Evolutionary conservation across 2,888 invertebrate genomes (phyloP), one percentile per base, ranked within the genome.

Genomic region (Branchipolynoe longqiensis): DNA sequence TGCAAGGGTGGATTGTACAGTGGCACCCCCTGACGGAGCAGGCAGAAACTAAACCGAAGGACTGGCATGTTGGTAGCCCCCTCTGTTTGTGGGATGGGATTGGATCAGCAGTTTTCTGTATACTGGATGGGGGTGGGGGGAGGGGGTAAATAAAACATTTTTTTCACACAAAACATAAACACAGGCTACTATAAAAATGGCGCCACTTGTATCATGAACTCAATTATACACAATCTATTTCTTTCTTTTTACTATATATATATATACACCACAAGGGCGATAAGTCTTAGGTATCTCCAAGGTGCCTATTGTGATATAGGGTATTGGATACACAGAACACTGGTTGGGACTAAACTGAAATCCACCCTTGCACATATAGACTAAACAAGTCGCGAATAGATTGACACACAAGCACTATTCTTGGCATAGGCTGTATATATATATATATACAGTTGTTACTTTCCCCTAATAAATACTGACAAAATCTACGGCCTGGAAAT

Each of bases 291-390:
- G n/a, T n/a, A 2, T 62, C 14, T 62, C 31, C 62, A 62, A 62
- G n/a, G 31, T 62, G 14, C 31, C 62, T 62, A 62, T 62, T 62
- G 28, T 18, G 62, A 28, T n/a, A n/a, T n/a, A n/a, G 62, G 14
- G 12, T 28, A 62, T 28, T 12, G 31, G 25, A 28, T 62, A 3
- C 25, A 62, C 31, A 62, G 25, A 62, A 62, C 62, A 62, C 3
- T 28, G 25, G 31, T n/a, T 12, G 62, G 62, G 25, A 62, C 12
- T 58, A 14, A 69, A 33, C 12, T 36, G 14, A 36, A 69, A 69
- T 69, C 69, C 69, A 69, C 69, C 69, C 69, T 69, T 69, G 69
- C 69, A 69, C 69, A 69, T 58, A 12, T 62, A 62, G 36, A 69
- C 69, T 69, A 69, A 69, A 69, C 38, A 69, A 22, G 69, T 69